Evolutionary conservation across 2,888 invertebrate genomes (phyloP).

Genomic region (Erebia ligea): DNA sequence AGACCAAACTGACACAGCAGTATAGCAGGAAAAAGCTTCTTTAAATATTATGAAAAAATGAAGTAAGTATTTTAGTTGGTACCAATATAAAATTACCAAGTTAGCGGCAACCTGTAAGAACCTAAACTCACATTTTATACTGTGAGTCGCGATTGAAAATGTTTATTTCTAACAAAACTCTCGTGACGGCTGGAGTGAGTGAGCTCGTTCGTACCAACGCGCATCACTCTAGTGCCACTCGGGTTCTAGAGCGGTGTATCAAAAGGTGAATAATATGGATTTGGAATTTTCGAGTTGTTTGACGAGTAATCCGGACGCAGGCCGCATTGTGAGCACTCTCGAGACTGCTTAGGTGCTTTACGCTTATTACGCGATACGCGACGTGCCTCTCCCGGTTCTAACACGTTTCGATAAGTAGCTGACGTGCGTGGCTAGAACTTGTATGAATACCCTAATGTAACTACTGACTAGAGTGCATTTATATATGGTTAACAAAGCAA

Average conservation of each 20-base stretch:
- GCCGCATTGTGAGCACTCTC: constrained; percentile 55
- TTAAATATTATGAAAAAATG: no score
- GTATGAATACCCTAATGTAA: background rate
- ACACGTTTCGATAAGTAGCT: constrained; percentile 43
- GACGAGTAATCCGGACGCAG: constrained; percentile 65
- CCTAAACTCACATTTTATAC: background rate
- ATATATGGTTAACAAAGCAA: background rate
- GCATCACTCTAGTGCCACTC: constrained; percentile 41
- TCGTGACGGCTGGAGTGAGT: background rate
- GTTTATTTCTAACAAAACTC: constrained; percentile 6
- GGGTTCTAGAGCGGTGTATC: constrained; percentile 47
- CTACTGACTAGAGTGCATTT: background rate
- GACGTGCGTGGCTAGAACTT: background rate
- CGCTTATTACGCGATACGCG: constrained; percentile 63
- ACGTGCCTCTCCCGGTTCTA: constrained; percentile 47
- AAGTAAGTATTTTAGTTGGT: no score
- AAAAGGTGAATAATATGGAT: constrained; percentile 66
- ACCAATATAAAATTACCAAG: background rate
- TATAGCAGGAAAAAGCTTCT: no score
- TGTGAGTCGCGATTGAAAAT: background rate
- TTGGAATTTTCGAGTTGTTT: constrained; percentile 68
- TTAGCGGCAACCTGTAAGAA: background rate
- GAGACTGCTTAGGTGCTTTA: constrained; percentile 50
- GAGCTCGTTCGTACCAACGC: constrained; percentile 41
- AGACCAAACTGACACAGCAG: no score